Evolutionary conservation across 2,113 vertebrate genomes (phyloP), one percentile per base, ranked within the genome.

Genomic region (Turdus rufiventris): DNA sequence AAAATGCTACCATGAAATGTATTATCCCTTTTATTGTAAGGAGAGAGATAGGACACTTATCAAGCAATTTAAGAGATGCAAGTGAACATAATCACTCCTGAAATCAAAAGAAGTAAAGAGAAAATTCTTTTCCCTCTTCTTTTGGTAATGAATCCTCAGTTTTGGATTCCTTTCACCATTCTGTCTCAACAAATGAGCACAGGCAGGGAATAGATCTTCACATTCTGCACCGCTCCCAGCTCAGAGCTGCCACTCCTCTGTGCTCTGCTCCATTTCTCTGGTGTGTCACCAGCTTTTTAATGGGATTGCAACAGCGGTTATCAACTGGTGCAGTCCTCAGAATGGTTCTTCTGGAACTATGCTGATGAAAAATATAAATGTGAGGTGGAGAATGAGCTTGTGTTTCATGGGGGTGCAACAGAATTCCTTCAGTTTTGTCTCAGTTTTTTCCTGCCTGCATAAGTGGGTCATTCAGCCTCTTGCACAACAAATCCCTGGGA

Each of bases 101-200:
- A 93, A 95, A 89, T 93, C 92, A 92, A 92, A 92, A 91, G 92
- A 60, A 93, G 45, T 71, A 85, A 94, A 84, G n/a, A 24, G 43
- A 93, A 85, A 88, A 88, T 70, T 93, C 34, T 54, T 85, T 88
- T 47, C 8, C 18, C 23, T 21, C 26, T 93, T 54, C 26, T 89
- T 85, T 79, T 83, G 42, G 33, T 86, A 86, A 94, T 80, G 79
- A 93, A 90, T 95, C 25, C 75, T 83, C 67, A 54, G 75, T 51
- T 93, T 86, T 77, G 67, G 88, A 20, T 42, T 91, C 38, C 47
- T 95, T 80, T 94, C 54, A 66, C 78, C 56, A 16, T 76, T 85
- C 79, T 86, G 5, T 47, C 67, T 88, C 82, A 73, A 56, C 63
- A 93, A 90, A 94, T 77, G 95, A 76, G 75, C 54, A n/a, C 0